These are phyloP conservation scores for Callinectes sapidus DNA, from an alignment of 2,888 invertebrate species.

Conservation along the genomic window DNA sequence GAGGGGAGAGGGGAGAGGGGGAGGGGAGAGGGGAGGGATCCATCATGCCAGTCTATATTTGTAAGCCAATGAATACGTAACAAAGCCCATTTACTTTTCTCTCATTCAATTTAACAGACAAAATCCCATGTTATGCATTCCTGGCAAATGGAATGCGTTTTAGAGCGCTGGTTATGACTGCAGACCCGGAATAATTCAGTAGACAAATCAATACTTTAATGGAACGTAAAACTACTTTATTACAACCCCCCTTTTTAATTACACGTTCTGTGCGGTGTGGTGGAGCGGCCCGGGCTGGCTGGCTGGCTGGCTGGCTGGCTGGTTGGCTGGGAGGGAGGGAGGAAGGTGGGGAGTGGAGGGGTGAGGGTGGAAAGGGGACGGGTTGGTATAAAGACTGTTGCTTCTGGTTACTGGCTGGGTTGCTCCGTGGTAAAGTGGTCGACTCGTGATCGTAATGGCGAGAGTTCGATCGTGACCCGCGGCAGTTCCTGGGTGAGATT, in stretches of 20 bases:
- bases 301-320: too few species aligned
- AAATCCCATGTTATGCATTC: slow-evolving; percentile 47
- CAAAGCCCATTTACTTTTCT: slow-evolving; percentile 41
- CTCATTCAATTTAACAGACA: slow-evolving; percentile 45
- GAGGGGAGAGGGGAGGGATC: background rate
- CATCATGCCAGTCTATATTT: slow-evolving; percentile 32
- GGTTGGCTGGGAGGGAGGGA: background rate
- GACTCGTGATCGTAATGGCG: too few species aligned
- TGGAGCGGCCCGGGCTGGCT: background rate
- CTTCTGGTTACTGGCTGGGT: background rate
- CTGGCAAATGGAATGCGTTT: slow-evolving; percentile 44
- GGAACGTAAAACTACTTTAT: slow-evolving; percentile 36
- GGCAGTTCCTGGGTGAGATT: too few species aligned
- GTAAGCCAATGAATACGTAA: slow-evolving; percentile 44
- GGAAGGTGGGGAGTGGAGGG: background rate
- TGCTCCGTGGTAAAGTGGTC: too few species aligned
- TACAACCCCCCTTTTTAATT: slow-evolving; percentile 30
- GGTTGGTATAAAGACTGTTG: too few species aligned
- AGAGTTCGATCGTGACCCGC: too few species aligned
- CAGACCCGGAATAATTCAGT: slow-evolving; percentile 36
- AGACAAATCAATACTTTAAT: slow-evolving; percentile 45
- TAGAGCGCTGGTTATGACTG: slow-evolving; percentile 43
- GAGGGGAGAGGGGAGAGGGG: background rate
- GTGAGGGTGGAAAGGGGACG: background rate
- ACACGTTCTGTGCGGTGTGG: slow-evolving; percentile 4